phyloP scores from a whole-genome alignment of 2,888 invertebrate species.

The Dryobota labecula region DNA sequence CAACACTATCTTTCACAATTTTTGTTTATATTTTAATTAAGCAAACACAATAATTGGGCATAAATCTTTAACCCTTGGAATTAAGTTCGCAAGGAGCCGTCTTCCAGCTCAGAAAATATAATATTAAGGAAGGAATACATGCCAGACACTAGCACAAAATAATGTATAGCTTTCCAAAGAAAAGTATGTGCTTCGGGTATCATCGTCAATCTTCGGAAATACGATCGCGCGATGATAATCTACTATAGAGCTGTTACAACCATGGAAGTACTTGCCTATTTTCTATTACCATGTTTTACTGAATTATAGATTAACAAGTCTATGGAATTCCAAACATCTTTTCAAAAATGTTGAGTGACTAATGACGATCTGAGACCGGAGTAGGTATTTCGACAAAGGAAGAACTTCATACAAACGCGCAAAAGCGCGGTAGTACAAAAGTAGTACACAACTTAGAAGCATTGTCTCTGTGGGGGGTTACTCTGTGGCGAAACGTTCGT shows the following conservation, averaged over 20 bases:
- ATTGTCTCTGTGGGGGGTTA: background rate
- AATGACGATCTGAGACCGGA: background rate
- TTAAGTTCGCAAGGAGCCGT: background rate
- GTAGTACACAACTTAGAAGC: background rate
- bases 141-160: background rate
- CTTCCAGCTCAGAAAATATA: background rate
- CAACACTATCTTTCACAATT: background rate
- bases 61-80: background rate
- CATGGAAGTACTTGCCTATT: background rate
- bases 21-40: background rate
- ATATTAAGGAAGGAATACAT: background rate
- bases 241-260: background rate
- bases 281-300: background rate
- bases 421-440: too few species aligned
- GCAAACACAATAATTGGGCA: background rate
- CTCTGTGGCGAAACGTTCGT: background rate
- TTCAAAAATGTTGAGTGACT: background rate
- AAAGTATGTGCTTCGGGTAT: constrained; percentile 6
- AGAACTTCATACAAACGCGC: background rate
- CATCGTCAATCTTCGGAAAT: background rate
- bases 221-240: background rate
- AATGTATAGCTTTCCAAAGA: background rate
- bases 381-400: too few species aligned
- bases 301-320: background rate
- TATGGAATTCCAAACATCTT: background rate